phyloP scores from a whole-genome alignment of 2,113 vertebrate species.

The Aphyosemion australe region DNA sequence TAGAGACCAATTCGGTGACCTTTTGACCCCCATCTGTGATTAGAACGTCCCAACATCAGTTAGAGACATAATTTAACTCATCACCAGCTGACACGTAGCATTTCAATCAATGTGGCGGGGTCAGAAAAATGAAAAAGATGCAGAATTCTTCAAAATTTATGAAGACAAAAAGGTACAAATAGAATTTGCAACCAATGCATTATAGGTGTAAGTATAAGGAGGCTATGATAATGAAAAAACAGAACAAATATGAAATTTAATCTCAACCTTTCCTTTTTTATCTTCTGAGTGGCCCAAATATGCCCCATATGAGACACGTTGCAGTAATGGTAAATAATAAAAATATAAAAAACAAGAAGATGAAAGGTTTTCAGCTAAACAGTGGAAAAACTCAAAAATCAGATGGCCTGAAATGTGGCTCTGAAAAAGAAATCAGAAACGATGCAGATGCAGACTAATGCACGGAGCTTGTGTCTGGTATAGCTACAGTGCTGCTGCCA shows the following conservation, averaged over 20 bases:
- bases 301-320: no score
- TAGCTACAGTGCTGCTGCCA: slow-evolving; percentile 61
- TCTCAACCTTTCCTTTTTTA: no score
- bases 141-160: background rate
- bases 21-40: slow-evolving; percentile 42
- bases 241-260: no score
- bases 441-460: slow-evolving; percentile 7
- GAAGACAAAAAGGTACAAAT: background rate
- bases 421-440: slow-evolving; percentile 31
- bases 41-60: slow-evolving; percentile 18
- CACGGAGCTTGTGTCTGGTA: slow-evolving; percentile 3
- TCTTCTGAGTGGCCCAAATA: no score
- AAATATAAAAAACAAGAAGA: background rate
- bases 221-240: no score
- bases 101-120: background rate
- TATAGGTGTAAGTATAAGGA: no score
- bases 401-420: slow-evolving; percentile 3
- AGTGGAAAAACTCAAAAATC: slow-evolving; percentile 1
- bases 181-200: no score
- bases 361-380: background rate
- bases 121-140: no score
- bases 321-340: background rate
- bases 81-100: slow-evolving; percentile 31
- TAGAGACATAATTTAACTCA: slow-evolving; percentile 31
- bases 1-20: slow-evolving; percentile 15